Evolutionary conservation across 2,888 invertebrate genomes (phyloP), one percentile per base, ranked within the genome.

Genomic region (Hirtodrosophila trivittata): DNA sequence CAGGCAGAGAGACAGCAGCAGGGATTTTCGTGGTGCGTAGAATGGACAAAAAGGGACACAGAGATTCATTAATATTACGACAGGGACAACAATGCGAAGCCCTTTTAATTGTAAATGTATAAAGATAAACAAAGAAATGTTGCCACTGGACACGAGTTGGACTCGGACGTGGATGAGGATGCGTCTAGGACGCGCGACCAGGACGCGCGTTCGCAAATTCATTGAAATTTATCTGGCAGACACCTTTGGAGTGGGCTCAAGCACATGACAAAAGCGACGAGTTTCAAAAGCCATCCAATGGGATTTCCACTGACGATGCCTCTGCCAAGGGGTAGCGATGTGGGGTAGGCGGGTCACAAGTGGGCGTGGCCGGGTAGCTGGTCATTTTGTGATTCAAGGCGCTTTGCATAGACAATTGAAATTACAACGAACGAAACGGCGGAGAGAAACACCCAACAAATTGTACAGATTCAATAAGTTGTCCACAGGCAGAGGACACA

Each of bases 51-150:
- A 42, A 47, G 13, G 14, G 16, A 10, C 9, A 46, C 46, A 62
- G 52, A 67, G 77, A 84, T 86, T 81, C 82, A 82, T 86, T 82
- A 87, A 84, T 80, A 83, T 87, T 71, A 69, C 73, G 80, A 68
- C 67, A 66, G 83, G 42, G 73, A 68, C 69, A 69, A 81, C 76
- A 85, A 86, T 66, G 76, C 57, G 57, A 68, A 80, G 66, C 82
- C 84, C 77, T 77, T 86, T 82, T 86, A 86, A 86, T 86, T 83
- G 86, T 74, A 66, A 83, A 86, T 73, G 75, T 75, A 66, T 73
- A 81, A 77, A 75, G 81, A 82, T 82, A 82, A 82, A 82, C 86
- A 82, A 86, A 86, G 81, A 83, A 83, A 71, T 82, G 83, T 85
- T 62, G 63, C 70, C 76, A 45, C 28, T 32, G 30, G 25, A 41